Evolutionary conservation across 2,797 vertebrate species (phyloP).

Genomic region (Sylvia borin): DNA sequence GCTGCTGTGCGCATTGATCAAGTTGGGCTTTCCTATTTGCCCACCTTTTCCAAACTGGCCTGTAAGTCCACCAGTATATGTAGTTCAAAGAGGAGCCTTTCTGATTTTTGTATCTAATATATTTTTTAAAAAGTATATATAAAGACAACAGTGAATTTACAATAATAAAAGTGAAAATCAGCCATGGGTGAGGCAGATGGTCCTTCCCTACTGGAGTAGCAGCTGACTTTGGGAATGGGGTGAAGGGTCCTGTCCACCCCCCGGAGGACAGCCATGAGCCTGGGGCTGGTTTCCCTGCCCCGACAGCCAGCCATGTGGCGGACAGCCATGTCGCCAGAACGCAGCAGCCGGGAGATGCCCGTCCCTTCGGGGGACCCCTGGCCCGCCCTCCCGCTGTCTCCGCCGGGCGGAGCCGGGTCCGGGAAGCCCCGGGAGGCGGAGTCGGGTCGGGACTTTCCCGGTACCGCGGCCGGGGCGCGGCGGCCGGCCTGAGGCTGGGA

Average conservation of each 20-base stretch:
- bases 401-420: background rate
- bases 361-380: background rate
- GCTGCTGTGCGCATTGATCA: background rate
- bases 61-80: background rate
- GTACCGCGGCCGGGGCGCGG: background rate
- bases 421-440: conserved; percentile 56
- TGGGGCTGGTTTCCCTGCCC: background rate
- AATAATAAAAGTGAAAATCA: conserved; percentile 38
- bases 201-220: background rate
- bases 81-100: conserved; percentile 17
- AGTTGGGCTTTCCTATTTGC: background rate
- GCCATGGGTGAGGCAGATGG: background rate
- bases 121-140: conserved; percentile 13
- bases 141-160: conserved; percentile 28
- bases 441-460: conserved; percentile 41
- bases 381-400: background rate
- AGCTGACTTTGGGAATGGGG: background rate
- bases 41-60: background rate
- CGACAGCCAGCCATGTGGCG: background rate
- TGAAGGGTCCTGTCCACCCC: background rate
- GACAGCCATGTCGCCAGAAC: background rate
- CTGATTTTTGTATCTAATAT: conserved; percentile 65
- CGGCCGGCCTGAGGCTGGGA: background rate
- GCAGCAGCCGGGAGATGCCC: background rate
- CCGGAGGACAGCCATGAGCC: background rate